Evolutionary conservation across 2,888 invertebrate species (phyloP), one percentile per base, ranked within the genome.

Genomic region (Zele albiditarsus): DNA sequence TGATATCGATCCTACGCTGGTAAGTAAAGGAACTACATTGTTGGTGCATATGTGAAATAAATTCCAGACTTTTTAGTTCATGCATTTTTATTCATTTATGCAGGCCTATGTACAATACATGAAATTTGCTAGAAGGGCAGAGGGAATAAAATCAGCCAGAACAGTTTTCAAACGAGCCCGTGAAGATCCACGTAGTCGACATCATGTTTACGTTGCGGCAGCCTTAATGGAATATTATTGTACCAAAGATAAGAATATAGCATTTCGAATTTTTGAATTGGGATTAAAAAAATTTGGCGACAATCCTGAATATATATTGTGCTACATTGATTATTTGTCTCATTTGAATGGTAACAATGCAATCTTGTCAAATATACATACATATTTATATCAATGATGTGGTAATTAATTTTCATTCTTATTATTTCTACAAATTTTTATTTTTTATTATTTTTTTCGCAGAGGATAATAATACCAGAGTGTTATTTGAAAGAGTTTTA

Each of bases 141-240:
- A 99, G 89, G 99, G 99, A 28, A 99, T 99, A 80, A 98, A 98
- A 89, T 95, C 98, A 0, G 98, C 99, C 0, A 91, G 99, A 83
- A 93, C 94, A 0, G 96, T 99, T 16, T 99, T 99, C 89, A 98
- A 98, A 88, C 92, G 96, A 80, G 98, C 98, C 0, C 91, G 99
- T 27, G 98, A 99, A 87, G 99, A 99, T 88, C 89, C 91, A 46
- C 91, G 92, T 90, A 92, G 83, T 0, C 94, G 94, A 1, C 97
- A 96, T 90, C 98, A 99, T 89, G 96, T 99, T 60, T 99, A 96
- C 89, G 98, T 98, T 0, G 95, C 98, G 0, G 98, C 99, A 0
- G 98, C 99, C 0, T 91, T 98, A 0, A 99, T 99, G 98, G 99
- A 99, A 89, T 99, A 99, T 89, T 99, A 98, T 87, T 99, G 99